These are phyloP conservation scores for Anguilla japonica DNA, from an alignment of 2,113 vertebrate genomes.

Conservation along the genomic window DNA sequence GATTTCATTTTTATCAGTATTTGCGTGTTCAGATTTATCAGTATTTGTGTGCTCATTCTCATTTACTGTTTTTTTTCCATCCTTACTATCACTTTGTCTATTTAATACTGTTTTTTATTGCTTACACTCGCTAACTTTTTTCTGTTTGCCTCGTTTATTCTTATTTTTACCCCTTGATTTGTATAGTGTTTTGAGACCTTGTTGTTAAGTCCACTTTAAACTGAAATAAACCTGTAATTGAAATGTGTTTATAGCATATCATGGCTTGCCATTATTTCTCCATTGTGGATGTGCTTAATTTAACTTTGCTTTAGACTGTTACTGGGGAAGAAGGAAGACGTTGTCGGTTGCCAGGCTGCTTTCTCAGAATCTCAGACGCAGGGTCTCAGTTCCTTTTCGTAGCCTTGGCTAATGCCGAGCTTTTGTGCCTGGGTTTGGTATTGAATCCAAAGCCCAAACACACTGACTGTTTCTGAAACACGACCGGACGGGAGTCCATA, in stretches of 20 bases:
- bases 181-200: too few relatives aligned
- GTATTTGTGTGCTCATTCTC: too few relatives aligned
- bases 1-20: too few relatives aligned
- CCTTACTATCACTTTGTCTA: too few relatives aligned
- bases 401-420: background rate
- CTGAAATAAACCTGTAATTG: too few relatives aligned
- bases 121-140: too few relatives aligned
- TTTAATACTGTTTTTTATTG: too few relatives aligned
- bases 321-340: conserved; percentile 5
- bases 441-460: conserved; percentile 2
- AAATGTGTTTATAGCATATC: background rate
- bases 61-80: too few relatives aligned
- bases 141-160: too few relatives aligned
- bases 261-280: background rate
- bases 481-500: conserved; percentile 19
- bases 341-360: background rate
- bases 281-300: conserved; percentile 10
- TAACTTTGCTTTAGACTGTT: conserved; percentile 34
- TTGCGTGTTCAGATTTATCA: too few relatives aligned
- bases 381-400: background rate
- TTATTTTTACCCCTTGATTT: too few relatives aligned
- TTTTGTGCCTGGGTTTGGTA: conserved; percentile 17
- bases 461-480: conserved; percentile 22
- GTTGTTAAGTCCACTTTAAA: too few relatives aligned
- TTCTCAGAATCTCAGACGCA: background rate